Base-by-base conservation (phyloP, 2,797 vertebrate species). In the Alfaro cultratus region DNA sequence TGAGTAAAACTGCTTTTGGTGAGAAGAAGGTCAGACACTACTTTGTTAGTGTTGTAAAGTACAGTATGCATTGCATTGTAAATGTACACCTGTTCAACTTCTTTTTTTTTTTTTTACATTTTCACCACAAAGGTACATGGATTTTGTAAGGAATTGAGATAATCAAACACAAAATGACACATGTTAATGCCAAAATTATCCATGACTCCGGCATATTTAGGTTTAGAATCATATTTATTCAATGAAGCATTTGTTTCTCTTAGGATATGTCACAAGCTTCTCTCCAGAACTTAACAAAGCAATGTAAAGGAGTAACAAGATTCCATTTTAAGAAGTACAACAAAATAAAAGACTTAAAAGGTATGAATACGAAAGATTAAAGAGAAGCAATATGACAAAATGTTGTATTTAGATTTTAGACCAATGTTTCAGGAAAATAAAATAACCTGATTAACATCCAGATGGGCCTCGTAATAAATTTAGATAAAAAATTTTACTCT, bases 301-400 rank as follows among this genome's bases (percentile, higher is more conserved):
- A 31, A 29, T 60, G 57, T 31, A 60, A 60, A 60, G 49, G 16
- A 51, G 49, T 23, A 57, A n/a, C 51, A 53, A 51, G 21, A 10
- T 53, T 53, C 6, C 21, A 53, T 8, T 53, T 53, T 53, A 26
- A 9, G 51, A 57, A 57, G 29, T 57, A 45, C 11, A 31, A 34
- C 13, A 62, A 34, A 34, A 31, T 13, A 64, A 36, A 36, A 64
- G 29, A 13, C 18, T 18, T 36, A 36, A 36, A 16, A 18, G 15
- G 31, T 36, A 62, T 31, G 13, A 64, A 34, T 36, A 36, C 3
- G n/a, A 31, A 51, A 1, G 53, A 80, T 86, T 86, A 88, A 86
- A 78, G 47, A 53, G 9, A 73, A 49, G 71, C 11, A 60, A 60
- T 29, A 11, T 31, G 57, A 31, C n/a, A 31, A 60, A 31, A 13